Conservation (phyloP, 2,888 invertebrate species). For the Volucella zonaria region DNA sequence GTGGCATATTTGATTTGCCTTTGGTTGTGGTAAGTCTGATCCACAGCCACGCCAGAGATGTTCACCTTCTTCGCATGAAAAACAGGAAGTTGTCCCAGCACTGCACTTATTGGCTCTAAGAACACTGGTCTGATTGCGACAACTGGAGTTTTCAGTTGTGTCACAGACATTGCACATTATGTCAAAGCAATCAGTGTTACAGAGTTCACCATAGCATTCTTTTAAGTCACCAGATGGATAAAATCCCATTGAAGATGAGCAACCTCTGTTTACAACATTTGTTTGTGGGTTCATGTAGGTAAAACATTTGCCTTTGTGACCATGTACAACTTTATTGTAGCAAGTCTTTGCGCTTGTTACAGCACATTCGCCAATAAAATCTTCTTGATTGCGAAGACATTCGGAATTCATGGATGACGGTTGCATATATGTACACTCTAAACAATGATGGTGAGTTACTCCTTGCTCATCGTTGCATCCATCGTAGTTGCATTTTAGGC, state of each 20-base stretch:
- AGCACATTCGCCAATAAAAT: constrained; percentile 64
- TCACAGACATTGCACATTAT: constrained; percentile 79
- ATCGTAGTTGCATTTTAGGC: constrained; percentile 79
- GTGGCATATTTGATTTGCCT: constrained; percentile 75
- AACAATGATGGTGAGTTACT: constrained; percentile 75
- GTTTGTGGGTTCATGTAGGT: constrained; percentile 77
- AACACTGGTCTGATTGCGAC: constrained; percentile 74
- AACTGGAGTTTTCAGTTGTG: constrained; percentile 75
- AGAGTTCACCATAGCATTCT: constrained; percentile 78
- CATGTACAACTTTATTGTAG: constrained; percentile 78
- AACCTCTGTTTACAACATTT: constrained; percentile 78
- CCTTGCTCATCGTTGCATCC: constrained; percentile 78
- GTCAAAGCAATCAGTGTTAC: constrained; percentile 77
- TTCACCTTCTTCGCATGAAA: constrained; percentile 79
- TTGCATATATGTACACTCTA: constrained; percentile 75
- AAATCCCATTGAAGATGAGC: constrained; percentile 78
- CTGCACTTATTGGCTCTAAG: constrained; percentile 75
- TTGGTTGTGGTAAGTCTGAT: constrained; percentile 33
- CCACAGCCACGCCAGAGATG: constrained; percentile 78
- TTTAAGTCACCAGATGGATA: constrained; percentile 77
- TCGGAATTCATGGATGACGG: constrained; percentile 73
- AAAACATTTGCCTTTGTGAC: constrained; percentile 78
- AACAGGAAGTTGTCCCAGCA: constrained; percentile 77
- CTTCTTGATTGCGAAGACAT: constrained; percentile 76
- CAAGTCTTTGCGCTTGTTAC: constrained; percentile 75